Evolutionary conservation across 2,888 invertebrate genomes (phyloP), one percentile per base, ranked within the genome.

Genomic region (Nemotelus pantherinus): DNA sequence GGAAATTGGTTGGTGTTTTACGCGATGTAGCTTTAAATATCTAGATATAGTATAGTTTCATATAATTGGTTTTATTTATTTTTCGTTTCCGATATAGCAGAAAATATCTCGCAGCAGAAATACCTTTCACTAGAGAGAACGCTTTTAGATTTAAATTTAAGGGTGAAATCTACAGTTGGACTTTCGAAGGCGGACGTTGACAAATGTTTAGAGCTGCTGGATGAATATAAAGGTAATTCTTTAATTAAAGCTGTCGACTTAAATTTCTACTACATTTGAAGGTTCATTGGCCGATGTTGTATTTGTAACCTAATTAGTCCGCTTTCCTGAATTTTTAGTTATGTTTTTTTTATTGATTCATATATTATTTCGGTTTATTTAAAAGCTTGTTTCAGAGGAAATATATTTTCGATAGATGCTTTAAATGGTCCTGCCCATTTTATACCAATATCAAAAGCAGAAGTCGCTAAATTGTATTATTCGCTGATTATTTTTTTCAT

Each of bases 111-210:
- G 39, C 70, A 63, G 53, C 64, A 78, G 43, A 78, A 78, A 63
- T 76, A 63, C 60, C 60, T 79, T 25, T 58, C 71, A 50, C 4
- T 89, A 0, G 94, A 94, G 83, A 89, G 90, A 82, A 90, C 90
- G 71, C 83, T 94, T 6, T 88, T 93, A 47, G 90, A 91, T 78
- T 83, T 92, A 77, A 93, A 93, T 82, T 89, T 90, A 4, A 90
- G 90, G 83, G 92, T 94, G 71, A 92, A 92, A 83, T 89, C 89
- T 0, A 91, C 91, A 82, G 86, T 94, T 64, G 90, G 92, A 67
- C 85, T 93, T 65, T 91, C 91, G 81, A 89, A 90, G 79, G 94
- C 95, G 0, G 92, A 95, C 82, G 91, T 93, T 0, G 92, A 93
- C 53, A 87, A 90, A 77, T 94, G 95, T 80, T 85, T 95, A 53